Evolutionary conservation across 2,113 vertebrate genomes (phyloP), one percentile per base, ranked within the genome.

Genomic region (Aptenodytes forsteri): DNA sequence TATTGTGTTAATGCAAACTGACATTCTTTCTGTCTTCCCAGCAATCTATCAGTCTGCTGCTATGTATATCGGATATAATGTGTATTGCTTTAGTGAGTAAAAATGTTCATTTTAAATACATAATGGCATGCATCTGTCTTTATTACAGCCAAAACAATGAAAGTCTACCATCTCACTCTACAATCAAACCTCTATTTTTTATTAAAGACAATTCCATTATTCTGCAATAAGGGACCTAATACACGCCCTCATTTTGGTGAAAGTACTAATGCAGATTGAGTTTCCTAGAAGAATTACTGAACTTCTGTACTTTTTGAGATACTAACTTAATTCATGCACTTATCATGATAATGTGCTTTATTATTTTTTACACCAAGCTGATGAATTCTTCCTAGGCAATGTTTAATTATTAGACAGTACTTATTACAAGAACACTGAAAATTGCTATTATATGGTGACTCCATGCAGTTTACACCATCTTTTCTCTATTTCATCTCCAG

Each of bases 361-460:
- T 97, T 97, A 98, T 98, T 98, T 97, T 86, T 88, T 96, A 94
- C 44, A 96, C 7, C 29, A 93, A 75, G 87, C 75, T 97, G 89
- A 98, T 97, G 77, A 98, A 98, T 98, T 97, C 93, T 97, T 89
- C 50, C 50, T 83, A 93, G 96, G 85, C 80, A 95, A 86, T 77
- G 67, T 89, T 95, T 94, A 98, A 98, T 98, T 98, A 97, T 97
- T 96, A 96, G 94, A 92, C 91, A 97, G 80, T 61, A 83, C 79
- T 69, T 98, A 91, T 98, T 97, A 96, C 46, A 92, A 93, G 85
- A 97, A 96, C 58, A 87, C 38, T 87, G 94, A 94, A 97, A 98
- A 98, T 91, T 95, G 64, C 49, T 73, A 22, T 86, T 89, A 96
- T 91, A 82, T 25, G 25, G 59, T 95, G 85, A 96, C 73, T 96